Evolutionary conservation across 2,797 vertebrate species (phyloP), one percentile per base, ranked within the genome.

Genomic region (Sebastiscus tertius): DNA sequence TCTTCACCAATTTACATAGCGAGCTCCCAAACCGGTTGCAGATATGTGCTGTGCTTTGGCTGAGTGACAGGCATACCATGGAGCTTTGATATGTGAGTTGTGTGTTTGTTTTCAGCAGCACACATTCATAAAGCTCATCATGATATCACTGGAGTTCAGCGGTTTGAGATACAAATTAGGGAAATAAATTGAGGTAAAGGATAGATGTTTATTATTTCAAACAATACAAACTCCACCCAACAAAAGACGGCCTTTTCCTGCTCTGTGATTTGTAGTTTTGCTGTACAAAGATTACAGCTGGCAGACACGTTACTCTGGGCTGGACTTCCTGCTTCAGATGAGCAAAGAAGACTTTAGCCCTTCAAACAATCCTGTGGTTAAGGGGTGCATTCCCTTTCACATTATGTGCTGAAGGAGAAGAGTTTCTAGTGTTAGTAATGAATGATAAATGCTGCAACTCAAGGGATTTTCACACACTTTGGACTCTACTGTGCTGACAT

Each of bases 1-100:
- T 96, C 93, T 92, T 89, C 73, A 68, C 79, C 89, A 92, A 93
- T 94, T 94, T 93, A 88, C 88, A 88, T 75, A 78, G 85, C 64
- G 52, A 89, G 89, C 84, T 88, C 84, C 46, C 87, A 88, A 90
- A 90, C 77, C 77, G 79, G 88, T 91, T 89, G 84, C 80, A 90
- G 80, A 89, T 89, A 88, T 67, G 75, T 16, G 60, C 75, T 80
- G 69, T 55, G 72, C 65, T 64, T 87, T 92, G 89, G 90, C 89
- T 64, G 77, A 79, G 61, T 79, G 62, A 72, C 76, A 72, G 68
- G 46, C 49, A 27, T 81, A 87, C 81, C 77, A 39, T 6, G 2
- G 29, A 70, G 82, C 74, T 81, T 79, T 82, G 56, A 87, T 85
- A 60, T 59, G 71, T 16, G 54, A 64, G 26, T 67, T 66, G 69